Conservation (phyloP, 2,797 vertebrate species). For the Chaenodraco wilsoni region DNA sequence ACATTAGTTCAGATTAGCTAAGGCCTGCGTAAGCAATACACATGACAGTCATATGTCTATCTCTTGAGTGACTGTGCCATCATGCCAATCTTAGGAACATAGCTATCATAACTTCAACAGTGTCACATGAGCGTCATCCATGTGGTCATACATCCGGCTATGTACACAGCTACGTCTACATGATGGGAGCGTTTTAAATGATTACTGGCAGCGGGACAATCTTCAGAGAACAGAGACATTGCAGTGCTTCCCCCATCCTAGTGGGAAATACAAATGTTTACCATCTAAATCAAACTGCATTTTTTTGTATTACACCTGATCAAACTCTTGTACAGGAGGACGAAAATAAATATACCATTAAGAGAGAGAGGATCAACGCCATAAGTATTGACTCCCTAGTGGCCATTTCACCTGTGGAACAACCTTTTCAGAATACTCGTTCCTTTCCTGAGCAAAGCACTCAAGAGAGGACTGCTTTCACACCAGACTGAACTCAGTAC, state of each 20-base stretch:
- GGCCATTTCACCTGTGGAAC: constrained; percentile 43
- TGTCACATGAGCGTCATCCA: too few relatives aligned
- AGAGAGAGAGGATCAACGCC: neutral
- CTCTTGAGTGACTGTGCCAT: too few relatives aligned
- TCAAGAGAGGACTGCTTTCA: constrained; percentile 62
- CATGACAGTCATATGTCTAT: too few relatives aligned
- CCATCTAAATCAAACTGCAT: neutral
- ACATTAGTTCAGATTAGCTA: too few relatives aligned
- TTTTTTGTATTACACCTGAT: constrained; percentile 10
- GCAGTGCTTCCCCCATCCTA: neutral
- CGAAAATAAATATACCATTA: constrained; percentile 20
- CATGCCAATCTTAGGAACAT: too few relatives aligned
- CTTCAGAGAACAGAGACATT: neutral
- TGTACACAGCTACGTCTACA: too few relatives aligned
- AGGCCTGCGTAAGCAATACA: too few relatives aligned
- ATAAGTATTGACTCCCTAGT: constrained; percentile 2
- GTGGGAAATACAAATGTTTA: constrained; percentile 18
- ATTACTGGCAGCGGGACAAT: neutral
- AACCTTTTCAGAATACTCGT: constrained; percentile 41
- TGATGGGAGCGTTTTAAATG: neutral
- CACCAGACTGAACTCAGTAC: constrained; percentile 73
- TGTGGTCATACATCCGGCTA: too few relatives aligned
- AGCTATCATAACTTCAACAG: too few relatives aligned
- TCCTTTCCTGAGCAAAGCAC: constrained; percentile 61
- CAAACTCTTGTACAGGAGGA: constrained; percentile 7